These are phyloP conservation scores for Probosciger aterrimus DNA, from an alignment of 2,113 vertebrate species.

Conservation along the genomic window DNA sequence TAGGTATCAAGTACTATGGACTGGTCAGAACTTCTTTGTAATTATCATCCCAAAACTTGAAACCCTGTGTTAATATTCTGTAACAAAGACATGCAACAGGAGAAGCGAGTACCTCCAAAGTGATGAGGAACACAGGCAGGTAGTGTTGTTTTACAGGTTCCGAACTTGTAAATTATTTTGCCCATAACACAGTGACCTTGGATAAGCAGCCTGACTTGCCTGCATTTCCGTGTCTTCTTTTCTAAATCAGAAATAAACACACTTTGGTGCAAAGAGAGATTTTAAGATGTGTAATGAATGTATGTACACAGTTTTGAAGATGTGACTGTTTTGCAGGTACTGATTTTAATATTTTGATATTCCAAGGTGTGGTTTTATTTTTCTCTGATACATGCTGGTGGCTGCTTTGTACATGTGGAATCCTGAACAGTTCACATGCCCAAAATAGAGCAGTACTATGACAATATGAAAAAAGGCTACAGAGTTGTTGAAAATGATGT, in stretches of 20 bases:
- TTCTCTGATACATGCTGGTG: not conserved
- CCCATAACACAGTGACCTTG: not conserved
- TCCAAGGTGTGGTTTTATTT: not conserved
- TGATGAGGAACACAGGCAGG: fast-evolving
- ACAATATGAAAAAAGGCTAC: not conserved
- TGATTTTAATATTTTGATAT: not conserved
- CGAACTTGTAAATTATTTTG: not conserved
- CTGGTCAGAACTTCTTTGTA: not conserved
- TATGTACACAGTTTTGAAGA: not conserved
- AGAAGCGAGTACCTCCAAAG: not conserved
- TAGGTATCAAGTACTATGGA: not conserved
- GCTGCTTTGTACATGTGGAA: not conserved
- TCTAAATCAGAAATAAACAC: not conserved
- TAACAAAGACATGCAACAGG: not conserved
- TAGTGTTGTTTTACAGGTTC: not conserved
- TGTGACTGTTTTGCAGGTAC: not conserved
- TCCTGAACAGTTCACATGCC: not conserved
- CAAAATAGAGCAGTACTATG: not conserved
- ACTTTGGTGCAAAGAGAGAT: not conserved
- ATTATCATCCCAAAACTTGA: not conserved
- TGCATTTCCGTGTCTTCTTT: not conserved
- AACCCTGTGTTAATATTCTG: not conserved
- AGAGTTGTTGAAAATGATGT: not conserved
- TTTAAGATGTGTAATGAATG: not conserved
- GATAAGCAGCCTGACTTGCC: not conserved